phyloP scores from a whole-genome alignment of 1,140 invertebrate species.

The Diprion similis region DNA sequence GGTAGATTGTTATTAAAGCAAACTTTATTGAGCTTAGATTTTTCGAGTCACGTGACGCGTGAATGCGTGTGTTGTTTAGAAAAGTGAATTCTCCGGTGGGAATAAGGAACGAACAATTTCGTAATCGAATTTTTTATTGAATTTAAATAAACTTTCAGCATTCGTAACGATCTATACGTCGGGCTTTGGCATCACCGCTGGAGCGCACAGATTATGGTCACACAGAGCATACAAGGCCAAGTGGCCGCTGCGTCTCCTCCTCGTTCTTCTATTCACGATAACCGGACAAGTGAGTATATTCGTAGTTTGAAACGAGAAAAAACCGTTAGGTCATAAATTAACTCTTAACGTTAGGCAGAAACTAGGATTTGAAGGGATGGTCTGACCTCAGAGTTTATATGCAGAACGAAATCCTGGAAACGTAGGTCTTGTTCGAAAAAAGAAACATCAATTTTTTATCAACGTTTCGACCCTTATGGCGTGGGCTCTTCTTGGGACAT shows the following conservation, averaged over 20 bases:
- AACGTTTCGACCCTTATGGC: too few species aligned
- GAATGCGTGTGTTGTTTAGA: too few species aligned
- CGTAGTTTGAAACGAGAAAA: not conserved
- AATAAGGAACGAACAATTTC: not conserved
- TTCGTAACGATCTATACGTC: constrained; percentile 70
- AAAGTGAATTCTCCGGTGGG: too few species aligned
- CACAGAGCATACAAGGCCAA: constrained; percentile 88
- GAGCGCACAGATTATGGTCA: constrained; percentile 88
- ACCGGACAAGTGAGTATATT: constrained; percentile 77
- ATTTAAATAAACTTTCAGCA: constrained; percentile 62
- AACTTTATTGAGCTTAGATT: not conserved
- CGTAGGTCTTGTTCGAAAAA: too few species aligned
- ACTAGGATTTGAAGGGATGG: too few species aligned
- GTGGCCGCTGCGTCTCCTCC: constrained; percentile 77
- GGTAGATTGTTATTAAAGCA: too few species aligned
- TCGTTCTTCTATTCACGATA: constrained; percentile 82
- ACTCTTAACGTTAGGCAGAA: too few species aligned
- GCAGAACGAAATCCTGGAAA: too few species aligned
- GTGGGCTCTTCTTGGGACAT: too few species aligned
- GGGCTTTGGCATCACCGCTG: constrained; percentile 85
- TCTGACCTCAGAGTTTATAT: too few species aligned
- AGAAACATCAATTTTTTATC: too few species aligned
- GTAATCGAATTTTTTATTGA: not conserved
- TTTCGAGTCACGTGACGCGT: not conserved
- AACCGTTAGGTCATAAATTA: too few species aligned